These are phyloP conservation scores for Gnatocerus cornutus DNA, from an alignment of 2,888 invertebrate genomes.

Conservation along the genomic window DNA sequence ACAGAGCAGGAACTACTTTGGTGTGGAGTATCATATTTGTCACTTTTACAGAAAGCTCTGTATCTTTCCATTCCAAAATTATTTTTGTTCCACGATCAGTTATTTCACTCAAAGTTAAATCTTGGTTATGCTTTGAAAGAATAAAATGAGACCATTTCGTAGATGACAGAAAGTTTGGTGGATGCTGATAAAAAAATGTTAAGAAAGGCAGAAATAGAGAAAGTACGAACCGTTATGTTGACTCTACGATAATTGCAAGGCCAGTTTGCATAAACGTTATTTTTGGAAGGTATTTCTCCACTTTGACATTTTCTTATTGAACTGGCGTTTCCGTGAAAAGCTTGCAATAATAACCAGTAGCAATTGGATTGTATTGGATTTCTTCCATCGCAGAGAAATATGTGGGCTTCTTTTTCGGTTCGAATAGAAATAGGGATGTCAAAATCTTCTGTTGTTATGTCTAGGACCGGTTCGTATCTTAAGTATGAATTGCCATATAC, in stretches of 20 bases:
- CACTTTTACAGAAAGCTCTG: background rate
- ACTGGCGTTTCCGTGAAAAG: slow-evolving; percentile 10
- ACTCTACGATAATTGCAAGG: background rate
- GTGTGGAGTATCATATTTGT: slow-evolving; percentile 24
- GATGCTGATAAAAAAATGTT: slow-evolving; percentile 3
- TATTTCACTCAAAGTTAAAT: background rate
- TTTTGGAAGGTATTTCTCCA: slow-evolving; percentile 5
- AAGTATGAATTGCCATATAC: background rate
- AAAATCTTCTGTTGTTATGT: slow-evolving; percentile 1
- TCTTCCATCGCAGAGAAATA: slow-evolving; percentile 35
- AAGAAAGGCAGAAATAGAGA: background rate
- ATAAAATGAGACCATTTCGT: slow-evolving; percentile 19
- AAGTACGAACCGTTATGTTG: background rate
- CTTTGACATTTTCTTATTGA: slow-evolving; percentile 24
- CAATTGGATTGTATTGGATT: slow-evolving; percentile 16
- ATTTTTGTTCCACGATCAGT: background rate
- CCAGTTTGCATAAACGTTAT: background rate
- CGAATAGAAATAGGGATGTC: slow-evolving; percentile 34
- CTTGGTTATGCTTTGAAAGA: slow-evolving; percentile 2
- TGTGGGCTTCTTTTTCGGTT: slow-evolving; percentile 24
- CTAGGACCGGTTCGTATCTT: background rate
- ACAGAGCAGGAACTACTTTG: slow-evolving; percentile 6
- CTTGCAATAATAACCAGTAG: slow-evolving; percentile 34
- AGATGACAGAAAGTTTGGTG: background rate
- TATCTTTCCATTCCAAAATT: slow-evolving; percentile 15